Conservation (phyloP, 2,113 vertebrate genomes). For the Lycocorax pyrrhopterus region DNA sequence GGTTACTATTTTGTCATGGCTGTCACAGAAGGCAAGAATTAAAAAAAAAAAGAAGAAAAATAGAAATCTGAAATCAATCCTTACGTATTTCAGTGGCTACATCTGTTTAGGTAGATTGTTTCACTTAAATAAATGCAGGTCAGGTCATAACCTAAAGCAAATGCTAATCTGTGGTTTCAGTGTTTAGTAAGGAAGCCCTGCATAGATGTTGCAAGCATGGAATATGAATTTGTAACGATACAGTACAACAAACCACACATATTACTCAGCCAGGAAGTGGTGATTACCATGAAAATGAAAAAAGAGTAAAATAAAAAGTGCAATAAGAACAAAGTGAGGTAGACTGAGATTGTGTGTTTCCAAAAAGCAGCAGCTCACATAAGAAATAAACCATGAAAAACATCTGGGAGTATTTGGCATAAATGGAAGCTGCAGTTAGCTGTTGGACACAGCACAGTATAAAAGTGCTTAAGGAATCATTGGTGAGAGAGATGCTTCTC, state of each 20-base stretch:
- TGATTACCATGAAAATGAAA: background rate
- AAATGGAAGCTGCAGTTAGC: background rate
- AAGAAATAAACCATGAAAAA: slow-evolving; percentile 11
- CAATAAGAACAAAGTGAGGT: background rate
- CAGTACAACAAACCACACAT: background rate
- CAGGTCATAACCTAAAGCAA: background rate
- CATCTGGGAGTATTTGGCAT: background rate
- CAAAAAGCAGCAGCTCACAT: background rate
- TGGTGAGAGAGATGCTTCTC: background rate
- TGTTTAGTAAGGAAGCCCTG: background rate
- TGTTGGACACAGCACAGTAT: background rate
- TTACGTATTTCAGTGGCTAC: background rate
- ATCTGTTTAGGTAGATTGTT: background rate
- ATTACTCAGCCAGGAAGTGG: background rate
- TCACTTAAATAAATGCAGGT: background rate
- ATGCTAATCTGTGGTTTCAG: background rate
- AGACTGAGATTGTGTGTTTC: background rate
- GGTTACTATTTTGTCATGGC: background rate
- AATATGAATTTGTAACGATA: background rate
- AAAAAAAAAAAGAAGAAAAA: background rate
- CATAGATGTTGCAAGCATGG: background rate
- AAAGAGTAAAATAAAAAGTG: background rate
- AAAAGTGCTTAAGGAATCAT: background rate
- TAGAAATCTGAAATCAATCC: background rate
- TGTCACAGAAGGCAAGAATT: background rate